Percentiles rank a stretch among this genome's conserved stretches.
Evolutionary conservation across 2,797 vertebrate genomes (phyloP).

Genomic region (Ispidina picta): DNA sequence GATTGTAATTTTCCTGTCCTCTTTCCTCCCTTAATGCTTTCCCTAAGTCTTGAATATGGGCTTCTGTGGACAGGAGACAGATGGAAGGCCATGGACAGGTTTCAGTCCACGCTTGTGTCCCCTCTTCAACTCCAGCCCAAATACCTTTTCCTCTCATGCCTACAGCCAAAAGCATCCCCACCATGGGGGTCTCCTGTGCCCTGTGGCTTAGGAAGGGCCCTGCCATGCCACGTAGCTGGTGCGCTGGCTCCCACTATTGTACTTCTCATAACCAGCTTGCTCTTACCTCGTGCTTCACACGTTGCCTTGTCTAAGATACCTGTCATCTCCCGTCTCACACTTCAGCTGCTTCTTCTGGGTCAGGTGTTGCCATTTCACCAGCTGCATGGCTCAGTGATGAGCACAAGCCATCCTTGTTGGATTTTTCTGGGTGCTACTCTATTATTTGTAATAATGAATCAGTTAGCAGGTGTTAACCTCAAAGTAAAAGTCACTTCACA

Average conservation of each 20-base stretch:
- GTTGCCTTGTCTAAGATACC: not conserved
- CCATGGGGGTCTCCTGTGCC: not conserved
- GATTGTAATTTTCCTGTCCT: not conserved
- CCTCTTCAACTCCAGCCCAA: not conserved
- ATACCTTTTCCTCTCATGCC: not conserved
- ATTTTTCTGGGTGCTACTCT: not conserved
- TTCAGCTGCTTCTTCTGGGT: not conserved
- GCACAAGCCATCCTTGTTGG: not conserved
- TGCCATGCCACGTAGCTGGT: fast-evolving
- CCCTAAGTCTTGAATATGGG: not conserved
- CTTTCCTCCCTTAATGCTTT: not conserved
- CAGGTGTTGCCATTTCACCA: not conserved
- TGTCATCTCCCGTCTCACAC: constrained; percentile 5
- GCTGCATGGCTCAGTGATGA: not conserved
- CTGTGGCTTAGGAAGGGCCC: not conserved
- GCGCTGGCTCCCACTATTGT: not conserved
- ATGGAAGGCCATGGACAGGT: fast-evolving
- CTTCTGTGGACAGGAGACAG: not conserved
- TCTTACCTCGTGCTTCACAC: not conserved
- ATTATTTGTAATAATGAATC: not conserved
- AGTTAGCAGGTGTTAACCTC: not conserved
- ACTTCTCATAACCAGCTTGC: not conserved
- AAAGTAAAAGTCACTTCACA: not conserved
- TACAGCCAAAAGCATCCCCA: not conserved
- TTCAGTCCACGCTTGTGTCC: not conserved